A percentile compares a stretch with the other conserved stretches of the same genome.
phyloP scores from a whole-genome alignment of 2,797 vertebrate genomes.

The Hephaestus fuliginosus region DNA sequence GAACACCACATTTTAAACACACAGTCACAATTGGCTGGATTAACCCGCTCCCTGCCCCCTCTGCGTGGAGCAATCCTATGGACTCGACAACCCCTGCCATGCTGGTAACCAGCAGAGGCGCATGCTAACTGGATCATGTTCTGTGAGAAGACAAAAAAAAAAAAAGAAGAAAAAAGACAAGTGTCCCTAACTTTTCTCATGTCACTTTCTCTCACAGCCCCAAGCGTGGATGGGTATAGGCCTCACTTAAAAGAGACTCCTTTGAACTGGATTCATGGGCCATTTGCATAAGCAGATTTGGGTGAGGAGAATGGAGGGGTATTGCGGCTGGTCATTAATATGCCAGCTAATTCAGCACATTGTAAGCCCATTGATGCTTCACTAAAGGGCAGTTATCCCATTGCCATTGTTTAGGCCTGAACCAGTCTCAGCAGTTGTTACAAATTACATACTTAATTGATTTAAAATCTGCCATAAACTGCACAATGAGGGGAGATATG shows the following conservation, averaged over 20 bases:
- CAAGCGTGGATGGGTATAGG: constrained; percentile 74
- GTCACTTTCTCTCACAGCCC: constrained; percentile 94
- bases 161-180: constrained; percentile 93
- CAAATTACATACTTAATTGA: constrained; percentile 99
- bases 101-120: constrained; percentile 94
- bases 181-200: constrained; percentile 99
- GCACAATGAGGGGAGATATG: constrained; percentile 81
- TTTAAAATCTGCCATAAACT: constrained; percentile 91
- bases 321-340: constrained; percentile 99
- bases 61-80: constrained; percentile 89
- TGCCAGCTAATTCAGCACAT: constrained; percentile 99
- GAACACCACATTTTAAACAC: constrained; percentile 94
- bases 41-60: constrained; percentile 82
- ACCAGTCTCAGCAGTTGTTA: constrained; percentile 98
- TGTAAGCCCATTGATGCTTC: constrained; percentile 99
- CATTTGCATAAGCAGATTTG: constrained; percentile 99
- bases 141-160: constrained; percentile 78
- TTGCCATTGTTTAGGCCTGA: constrained; percentile 95
- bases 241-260: constrained; percentile 94
- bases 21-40: constrained; percentile 95
- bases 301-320: constrained; percentile 92
- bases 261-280: constrained; percentile 99
- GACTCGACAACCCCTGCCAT: constrained; percentile 92
- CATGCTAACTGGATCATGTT: constrained; percentile 99
- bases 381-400: constrained; percentile 99